Percentiles rank a stretch among this genome's conserved stretches.
Evolutionary conservation across 2,888 invertebrate genomes (phyloP).

Genomic region (Dicroscelio sp.): DNA sequence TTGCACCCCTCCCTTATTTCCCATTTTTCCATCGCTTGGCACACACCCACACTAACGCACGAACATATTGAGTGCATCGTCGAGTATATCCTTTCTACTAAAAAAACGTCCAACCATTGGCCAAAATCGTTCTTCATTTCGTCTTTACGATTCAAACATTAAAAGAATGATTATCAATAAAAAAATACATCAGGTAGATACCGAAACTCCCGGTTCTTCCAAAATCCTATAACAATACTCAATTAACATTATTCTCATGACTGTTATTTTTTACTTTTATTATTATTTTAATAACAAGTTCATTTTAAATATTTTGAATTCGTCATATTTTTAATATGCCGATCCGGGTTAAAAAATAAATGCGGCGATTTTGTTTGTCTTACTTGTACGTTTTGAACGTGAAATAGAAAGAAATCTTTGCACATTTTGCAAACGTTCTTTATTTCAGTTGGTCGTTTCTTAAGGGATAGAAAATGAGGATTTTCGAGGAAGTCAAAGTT

Average conservation of each 20-base stretch:
- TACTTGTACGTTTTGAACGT: neutral
- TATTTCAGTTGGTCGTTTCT: too few relatives aligned
- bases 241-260: too few relatives aligned
- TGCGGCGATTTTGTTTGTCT: neutral
- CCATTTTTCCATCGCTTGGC: slow-evolving; percentile 53
- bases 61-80: slow-evolving; percentile 60
- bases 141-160: too few relatives aligned
- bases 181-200: too few relatives aligned
- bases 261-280: too few relatives aligned
- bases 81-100: too few relatives aligned
- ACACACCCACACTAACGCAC: slow-evolving; percentile 46
- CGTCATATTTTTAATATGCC: too few relatives aligned
- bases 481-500: slow-evolving; percentile 64
- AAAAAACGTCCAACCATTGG: neutral
- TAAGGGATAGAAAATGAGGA: slow-evolving; percentile 33
- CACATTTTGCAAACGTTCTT: slow-evolving; percentile 37
- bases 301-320: too few relatives aligned
- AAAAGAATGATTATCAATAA: too few relatives aligned
- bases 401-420: neutral
- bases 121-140: slow-evolving; percentile 8
- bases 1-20: slow-evolving; percentile 71
- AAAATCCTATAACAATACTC: too few relatives aligned
- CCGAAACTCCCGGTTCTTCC: too few relatives aligned
- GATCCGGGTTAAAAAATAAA: slow-evolving; percentile 2
- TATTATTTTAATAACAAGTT: too few relatives aligned